Evolutionary conservation across 2,888 invertebrate genomes (phyloP), one percentile per base, ranked within the genome.

Genomic region (Cephus pulcher): DNA sequence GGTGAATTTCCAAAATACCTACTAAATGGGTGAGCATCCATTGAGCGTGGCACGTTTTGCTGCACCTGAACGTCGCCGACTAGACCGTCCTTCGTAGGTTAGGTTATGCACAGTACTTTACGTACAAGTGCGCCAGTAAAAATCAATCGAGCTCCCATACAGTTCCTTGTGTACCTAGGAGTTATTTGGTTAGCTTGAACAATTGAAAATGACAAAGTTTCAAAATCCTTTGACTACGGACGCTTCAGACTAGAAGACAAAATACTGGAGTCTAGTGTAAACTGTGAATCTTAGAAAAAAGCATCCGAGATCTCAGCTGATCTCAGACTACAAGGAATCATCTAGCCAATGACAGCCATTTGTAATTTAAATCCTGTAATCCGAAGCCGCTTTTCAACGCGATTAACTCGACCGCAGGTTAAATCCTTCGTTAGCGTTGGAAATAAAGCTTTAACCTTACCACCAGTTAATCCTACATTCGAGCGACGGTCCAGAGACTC

Each of bases 1-100:
- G 84, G 84, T 79, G 80, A 85, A 86, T 86, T 87, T 87, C 81
- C 83, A 84, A 85, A 86, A 88, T 86, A 89, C 85, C 84, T 83
- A 82, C 76, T 84, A 88, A 90, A 90, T 88, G 87, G 88, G 81
- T 87, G 84, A 86, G 82, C 80, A 79, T 80, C 86, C 84, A 90
- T 90, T 90, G 87, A 90, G 34, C 69, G 71, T 76, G 87, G 86
- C 90, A 90, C 90, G 90, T 90, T 88, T 90, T 84, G 56, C 56
- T 23, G 56, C 56, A 56, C 56, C 56, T 56, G 56, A 56, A 56
- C 56, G 23, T 56, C 56, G 23, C 56, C 56, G 56, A 23, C 23
- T 23, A 56, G 23, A 9, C 56, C 23, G 56, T 56, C 23, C 56
- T 56, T 56, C 23, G 23, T 56, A 56, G 56, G 23, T 56, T 56